phyloP scores from a whole-genome alignment of 2,888 invertebrate species.

The Odontomyia ornata region DNA sequence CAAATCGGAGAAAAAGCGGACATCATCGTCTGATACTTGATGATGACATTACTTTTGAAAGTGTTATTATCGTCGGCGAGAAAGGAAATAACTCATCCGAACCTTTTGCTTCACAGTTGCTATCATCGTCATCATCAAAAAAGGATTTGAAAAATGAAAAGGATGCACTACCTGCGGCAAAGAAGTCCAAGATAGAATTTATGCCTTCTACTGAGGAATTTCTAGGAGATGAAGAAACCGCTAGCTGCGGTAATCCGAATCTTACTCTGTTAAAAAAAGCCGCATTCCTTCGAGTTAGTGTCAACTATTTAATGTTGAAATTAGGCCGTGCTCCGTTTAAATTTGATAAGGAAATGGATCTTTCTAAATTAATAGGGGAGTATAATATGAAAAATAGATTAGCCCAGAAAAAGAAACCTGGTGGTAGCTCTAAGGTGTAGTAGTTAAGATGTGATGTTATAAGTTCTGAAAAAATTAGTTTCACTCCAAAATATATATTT shows the following conservation, averaged over 20 bases:
- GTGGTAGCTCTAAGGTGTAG: background rate
- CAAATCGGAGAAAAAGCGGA: slow-evolving; percentile 27
- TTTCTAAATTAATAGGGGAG: background rate
- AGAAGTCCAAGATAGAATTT: background rate
- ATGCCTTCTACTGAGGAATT: background rate
- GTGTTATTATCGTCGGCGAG: background rate
- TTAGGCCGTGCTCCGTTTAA: slow-evolving; percentile 13
- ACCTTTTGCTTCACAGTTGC: background rate
- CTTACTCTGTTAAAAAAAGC: slow-evolving; percentile 16
- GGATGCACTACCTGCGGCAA: background rate
- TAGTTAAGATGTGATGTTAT: too few relatives aligned
- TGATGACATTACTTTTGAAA: slow-evolving; percentile 31
- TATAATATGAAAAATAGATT: slow-evolving; percentile 17
- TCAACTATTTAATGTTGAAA: slow-evolving; percentile 39
- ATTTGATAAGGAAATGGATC: background rate
- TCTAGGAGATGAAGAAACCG: background rate
- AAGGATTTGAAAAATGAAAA: background rate
- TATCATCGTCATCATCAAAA: background rate
- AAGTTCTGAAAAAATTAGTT: too few relatives aligned
- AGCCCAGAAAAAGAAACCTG: background rate
- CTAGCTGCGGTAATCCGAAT: slow-evolving; percentile 1
- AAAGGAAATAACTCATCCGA: background rate
- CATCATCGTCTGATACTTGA: slow-evolving; percentile 25
- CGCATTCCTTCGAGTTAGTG: slow-evolving; percentile 40
- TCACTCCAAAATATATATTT: too few relatives aligned